A percentile compares a stretch with the other conserved stretches of the same genome.
Evolutionary conservation across 2,888 invertebrate species (phyloP).

Genomic region (Polydrusus tereticollis): DNA sequence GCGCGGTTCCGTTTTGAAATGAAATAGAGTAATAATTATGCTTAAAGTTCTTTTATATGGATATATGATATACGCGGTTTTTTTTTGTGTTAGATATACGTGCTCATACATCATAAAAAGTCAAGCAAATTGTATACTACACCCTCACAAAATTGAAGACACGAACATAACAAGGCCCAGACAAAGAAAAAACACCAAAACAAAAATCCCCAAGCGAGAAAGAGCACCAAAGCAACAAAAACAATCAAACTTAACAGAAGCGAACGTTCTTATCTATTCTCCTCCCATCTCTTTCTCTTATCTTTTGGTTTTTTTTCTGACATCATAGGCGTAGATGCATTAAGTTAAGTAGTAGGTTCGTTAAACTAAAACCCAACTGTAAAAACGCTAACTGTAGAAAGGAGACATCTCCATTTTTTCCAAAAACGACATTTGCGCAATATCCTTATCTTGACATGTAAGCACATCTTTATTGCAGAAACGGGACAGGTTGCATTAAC

Average conservation of each 20-base stretch:
- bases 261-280: constrained; percentile 31
- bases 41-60: too few relatives aligned
- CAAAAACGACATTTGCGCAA: too few relatives aligned
- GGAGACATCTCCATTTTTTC: too few relatives aligned
- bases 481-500: too few relatives aligned
- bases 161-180: constrained; percentile 32
- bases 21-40: too few relatives aligned
- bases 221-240: constrained; percentile 29
- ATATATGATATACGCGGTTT: background rate
- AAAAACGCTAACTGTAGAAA: too few relatives aligned
- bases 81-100: constrained; percentile 2
- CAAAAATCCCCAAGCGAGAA: constrained; percentile 32
- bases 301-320: constrained; percentile 13
- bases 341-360: background rate
- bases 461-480: too few relatives aligned
- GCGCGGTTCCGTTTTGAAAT: too few relatives aligned
- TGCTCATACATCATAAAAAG: constrained; percentile 6
- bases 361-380: too few relatives aligned
- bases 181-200: constrained; percentile 32
- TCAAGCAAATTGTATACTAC: constrained; percentile 28
- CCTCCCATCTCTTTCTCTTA: constrained; percentile 11
- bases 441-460: too few relatives aligned
- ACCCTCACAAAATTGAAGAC: constrained; percentile 36
- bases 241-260: constrained; percentile 35
- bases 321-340: constrained; percentile 5